Conservation (phyloP, 2,113 vertebrate species). For the Apodemus sylvaticus region DNA sequence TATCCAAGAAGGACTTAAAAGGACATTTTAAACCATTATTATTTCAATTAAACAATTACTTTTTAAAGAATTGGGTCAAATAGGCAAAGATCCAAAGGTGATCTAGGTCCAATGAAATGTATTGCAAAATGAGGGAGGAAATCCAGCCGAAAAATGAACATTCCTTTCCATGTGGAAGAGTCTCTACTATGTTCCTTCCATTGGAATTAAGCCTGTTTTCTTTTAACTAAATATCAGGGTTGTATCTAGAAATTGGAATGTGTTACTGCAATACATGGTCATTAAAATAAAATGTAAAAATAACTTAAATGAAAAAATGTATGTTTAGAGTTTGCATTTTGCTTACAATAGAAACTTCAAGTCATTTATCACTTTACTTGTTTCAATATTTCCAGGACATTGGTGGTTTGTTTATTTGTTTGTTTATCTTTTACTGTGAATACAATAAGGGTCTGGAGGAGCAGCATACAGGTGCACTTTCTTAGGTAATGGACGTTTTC, state of each 20-base stretch:
- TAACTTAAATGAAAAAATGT: neutral
- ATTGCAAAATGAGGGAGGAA: slow-evolving; percentile 15
- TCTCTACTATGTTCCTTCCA: neutral
- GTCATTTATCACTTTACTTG: neutral
- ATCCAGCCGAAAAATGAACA: neutral
- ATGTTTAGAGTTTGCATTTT: neutral
- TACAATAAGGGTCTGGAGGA: neutral
- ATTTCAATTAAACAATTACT: slow-evolving; percentile 11
- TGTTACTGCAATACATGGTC: neutral
- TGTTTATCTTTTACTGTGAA: neutral
- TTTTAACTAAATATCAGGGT: neutral
- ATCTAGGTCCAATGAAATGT: neutral
- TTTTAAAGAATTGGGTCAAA: neutral
- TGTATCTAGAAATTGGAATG: neutral
- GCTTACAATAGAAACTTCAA: neutral
- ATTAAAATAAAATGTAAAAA: neutral
- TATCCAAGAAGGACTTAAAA: neutral
- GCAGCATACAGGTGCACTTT: neutral
- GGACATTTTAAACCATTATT: neutral
- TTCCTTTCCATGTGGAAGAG: neutral
- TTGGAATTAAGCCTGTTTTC: neutral
- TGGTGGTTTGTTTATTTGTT: neutral
- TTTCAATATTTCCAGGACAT: neutral
- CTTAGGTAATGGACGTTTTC: neutral
- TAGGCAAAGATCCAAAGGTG: neutral